These are phyloP conservation scores for Phyllopteryx taeniolatus DNA, from an alignment of 2,113 vertebrate species.

Conservation along the genomic window DNA sequence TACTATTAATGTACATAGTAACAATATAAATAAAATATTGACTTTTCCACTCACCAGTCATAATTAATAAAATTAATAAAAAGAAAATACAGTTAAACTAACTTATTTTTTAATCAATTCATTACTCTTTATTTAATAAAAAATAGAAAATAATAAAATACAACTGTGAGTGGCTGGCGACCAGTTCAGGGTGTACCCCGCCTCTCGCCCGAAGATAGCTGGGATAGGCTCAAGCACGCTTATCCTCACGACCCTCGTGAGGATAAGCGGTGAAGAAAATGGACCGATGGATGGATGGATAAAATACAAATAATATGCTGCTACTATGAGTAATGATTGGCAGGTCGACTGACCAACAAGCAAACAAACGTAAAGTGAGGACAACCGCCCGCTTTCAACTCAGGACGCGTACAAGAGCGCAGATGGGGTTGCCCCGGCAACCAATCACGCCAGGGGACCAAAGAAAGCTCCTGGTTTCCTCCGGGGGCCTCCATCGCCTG, in stretches of 20 bases:
- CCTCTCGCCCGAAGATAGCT: too few relatives aligned
- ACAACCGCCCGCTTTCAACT: background rate
- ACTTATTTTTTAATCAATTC: background rate
- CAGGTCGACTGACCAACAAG: background rate
- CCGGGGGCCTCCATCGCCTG: constrained; percentile 4
- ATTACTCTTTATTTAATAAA: background rate
- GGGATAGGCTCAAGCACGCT: too few relatives aligned
- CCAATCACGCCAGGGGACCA: background rate
- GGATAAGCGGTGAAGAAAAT: too few relatives aligned
- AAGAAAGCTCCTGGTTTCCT: constrained; percentile 1
- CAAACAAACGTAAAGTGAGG: background rate
- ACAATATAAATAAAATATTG: too few relatives aligned
- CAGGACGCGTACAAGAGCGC: background rate
- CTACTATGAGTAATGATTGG: background rate
- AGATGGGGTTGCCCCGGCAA: background rate
- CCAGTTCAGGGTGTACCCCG: too few relatives aligned
- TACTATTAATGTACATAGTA: too few relatives aligned
- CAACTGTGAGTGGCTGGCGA: too few relatives aligned
- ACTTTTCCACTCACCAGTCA: background rate
- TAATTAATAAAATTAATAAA: background rate
- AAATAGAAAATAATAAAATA: background rate
- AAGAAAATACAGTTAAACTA: background rate
- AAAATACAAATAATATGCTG: too few relatives aligned
- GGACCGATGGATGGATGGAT: too few relatives aligned
- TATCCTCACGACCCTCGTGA: too few relatives aligned